phyloP scores from a whole-genome alignment of 1,140 invertebrate species.

The Drosophila seguyi region DNA sequence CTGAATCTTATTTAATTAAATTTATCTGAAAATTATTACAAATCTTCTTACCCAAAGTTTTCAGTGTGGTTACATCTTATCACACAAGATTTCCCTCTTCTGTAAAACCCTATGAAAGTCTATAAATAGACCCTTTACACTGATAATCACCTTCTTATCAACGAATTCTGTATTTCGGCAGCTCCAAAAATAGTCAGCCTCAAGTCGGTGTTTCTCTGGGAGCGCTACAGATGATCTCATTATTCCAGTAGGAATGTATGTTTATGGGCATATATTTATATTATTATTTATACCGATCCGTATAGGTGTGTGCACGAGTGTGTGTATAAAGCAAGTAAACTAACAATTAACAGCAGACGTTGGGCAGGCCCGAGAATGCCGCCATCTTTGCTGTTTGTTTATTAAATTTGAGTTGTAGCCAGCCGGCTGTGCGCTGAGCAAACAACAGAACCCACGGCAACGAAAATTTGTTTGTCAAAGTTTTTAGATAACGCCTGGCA shows the following conservation, averaged over 20 bases:
- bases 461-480: conserved; percentile 80
- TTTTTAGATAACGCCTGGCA: conserved; percentile 76
- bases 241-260: conserved; percentile 29
- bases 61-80: conserved; percentile 15
- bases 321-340: conserved; percentile 59
- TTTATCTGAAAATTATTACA: neutral
- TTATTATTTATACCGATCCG: conserved; percentile 37
- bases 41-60: neutral
- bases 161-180: conserved; percentile 24
- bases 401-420: conserved; percentile 68
- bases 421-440: conserved; percentile 54
- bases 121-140: conserved; percentile 39
- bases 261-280: conserved; percentile 46
- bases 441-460: conserved; percentile 74
- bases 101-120: neutral
- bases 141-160: conserved; percentile 37
- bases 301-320: conserved; percentile 9
- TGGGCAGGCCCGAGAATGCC: conserved; percentile 47
- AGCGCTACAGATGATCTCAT: conserved; percentile 42
- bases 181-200: conserved; percentile 30
- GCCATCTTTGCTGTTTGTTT: conserved; percentile 72
- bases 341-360: conserved; percentile 75
- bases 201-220: conserved; percentile 20
- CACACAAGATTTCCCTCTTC: conserved; percentile 1
- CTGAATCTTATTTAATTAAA: neutral